These are phyloP conservation scores for Galerucella calmariensis DNA, from an alignment of 2,888 invertebrate species.

Conservation along the genomic window DNA sequence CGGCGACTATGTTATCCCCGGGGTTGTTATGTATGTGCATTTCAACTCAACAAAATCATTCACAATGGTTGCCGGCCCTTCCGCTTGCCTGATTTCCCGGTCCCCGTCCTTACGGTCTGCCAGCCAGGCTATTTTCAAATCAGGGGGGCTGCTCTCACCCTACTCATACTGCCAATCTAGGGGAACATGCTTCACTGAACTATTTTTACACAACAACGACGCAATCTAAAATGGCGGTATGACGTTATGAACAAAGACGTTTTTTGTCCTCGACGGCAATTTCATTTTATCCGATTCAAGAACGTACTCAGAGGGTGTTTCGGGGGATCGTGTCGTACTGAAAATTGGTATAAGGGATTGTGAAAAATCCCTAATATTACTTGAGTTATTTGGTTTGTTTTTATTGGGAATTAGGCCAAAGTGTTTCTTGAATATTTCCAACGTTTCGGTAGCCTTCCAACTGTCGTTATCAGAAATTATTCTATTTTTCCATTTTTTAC, in stretches of 20 bases:
- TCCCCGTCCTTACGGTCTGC: constrained; percentile 49
- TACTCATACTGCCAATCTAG: constrained; percentile 60
- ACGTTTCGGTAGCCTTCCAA: too few relatives aligned
- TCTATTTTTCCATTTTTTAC: too few relatives aligned
- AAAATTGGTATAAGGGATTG: background rate
- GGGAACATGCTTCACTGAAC: constrained; percentile 64
- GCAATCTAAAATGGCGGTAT: constrained; percentile 63
- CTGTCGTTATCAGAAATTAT: too few relatives aligned
- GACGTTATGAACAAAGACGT: constrained; percentile 57
- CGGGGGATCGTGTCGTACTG: background rate
- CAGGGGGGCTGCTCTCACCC: constrained; percentile 53
- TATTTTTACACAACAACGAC: constrained; percentile 64
- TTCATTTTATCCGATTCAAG: constrained; percentile 34
- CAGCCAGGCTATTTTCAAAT: constrained; percentile 57
- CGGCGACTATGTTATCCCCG: constrained; percentile 27
- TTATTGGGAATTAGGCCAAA: too few relatives aligned
- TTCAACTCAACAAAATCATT: constrained; percentile 49
- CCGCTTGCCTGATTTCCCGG: constrained; percentile 57
- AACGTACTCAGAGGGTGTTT: constrained; percentile 3
- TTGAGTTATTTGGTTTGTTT: background rate
- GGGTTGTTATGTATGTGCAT: constrained; percentile 46
- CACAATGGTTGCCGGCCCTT: constrained; percentile 57
- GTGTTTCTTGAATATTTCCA: too few relatives aligned
- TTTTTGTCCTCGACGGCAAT: constrained; percentile 53
- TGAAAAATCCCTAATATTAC: background rate